Evolutionary conservation across 2,113 vertebrate species (phyloP).

Genomic region (Pangasianodon hypophthalmus): DNA sequence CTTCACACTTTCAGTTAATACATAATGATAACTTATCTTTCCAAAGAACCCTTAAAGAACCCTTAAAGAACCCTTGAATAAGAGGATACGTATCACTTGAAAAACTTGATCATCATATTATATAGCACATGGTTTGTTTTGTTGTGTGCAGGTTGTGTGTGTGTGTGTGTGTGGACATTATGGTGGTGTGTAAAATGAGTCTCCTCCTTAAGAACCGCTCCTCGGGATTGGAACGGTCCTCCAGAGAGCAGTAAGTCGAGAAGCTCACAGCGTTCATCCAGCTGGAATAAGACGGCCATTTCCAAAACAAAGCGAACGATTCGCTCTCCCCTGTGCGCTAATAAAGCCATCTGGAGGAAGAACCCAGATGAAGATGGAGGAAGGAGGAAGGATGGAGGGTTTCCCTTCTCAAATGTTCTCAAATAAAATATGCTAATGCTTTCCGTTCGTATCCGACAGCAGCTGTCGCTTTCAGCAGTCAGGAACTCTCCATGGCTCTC

Average conservation of each 20-base stretch:
- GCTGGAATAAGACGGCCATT: constrained; percentile 1
- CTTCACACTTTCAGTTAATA: neutral
- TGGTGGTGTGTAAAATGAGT: neutral
- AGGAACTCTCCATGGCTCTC: constrained; percentile 42
- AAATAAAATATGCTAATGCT: constrained; percentile 58
- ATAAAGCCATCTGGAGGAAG: constrained; percentile 59
- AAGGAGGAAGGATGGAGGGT: constrained; percentile 66
- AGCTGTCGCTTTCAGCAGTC: constrained; percentile 60
- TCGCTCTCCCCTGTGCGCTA: constrained; percentile 46
- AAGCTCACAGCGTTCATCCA: constrained; percentile 16
- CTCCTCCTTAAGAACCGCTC: neutral
- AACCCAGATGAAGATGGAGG: constrained; percentile 55
- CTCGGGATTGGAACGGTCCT: constrained; percentile 28
- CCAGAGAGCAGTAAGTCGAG: constrained; percentile 35
- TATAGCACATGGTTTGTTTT: neutral
- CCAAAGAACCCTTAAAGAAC: neutral
- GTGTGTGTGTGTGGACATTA: neutral
- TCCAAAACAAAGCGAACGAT: constrained; percentile 21
- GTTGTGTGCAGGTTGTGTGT: neutral
- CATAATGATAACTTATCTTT: neutral
- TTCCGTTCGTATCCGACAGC: constrained; percentile 64
- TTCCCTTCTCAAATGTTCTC: constrained; percentile 33
- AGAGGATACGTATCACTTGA: neutral
- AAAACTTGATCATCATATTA: neutral
- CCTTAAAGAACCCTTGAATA: neutral